Base-by-base conservation (phyloP, 2,888 invertebrate genomes). In the Stenodera caucasica region DNA sequence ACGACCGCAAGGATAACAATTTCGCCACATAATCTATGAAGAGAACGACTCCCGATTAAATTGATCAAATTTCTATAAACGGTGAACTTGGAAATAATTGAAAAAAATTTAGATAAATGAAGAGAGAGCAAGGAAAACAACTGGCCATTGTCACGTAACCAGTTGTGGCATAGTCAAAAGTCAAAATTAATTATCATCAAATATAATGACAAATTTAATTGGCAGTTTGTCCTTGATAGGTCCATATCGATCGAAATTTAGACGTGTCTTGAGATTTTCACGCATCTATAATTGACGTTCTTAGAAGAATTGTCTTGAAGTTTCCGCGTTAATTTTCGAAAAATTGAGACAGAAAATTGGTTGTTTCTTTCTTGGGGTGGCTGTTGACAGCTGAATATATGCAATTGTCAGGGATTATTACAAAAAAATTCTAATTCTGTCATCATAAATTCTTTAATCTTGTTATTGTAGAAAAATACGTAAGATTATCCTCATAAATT, bases 401-500 rank as follows among this genome's bases (percentile, higher is more conserved):
- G 33, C 5, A n/a, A 33, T 33, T 33, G 33, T 33, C 12, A 1
- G n/a, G 33, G 33, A n/a, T 33, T 33, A 33, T 33, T 33, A 33
- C 2, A 4, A 32, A 1, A 33, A n/a, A 12, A 33, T n/a, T 33
- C n/a, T 26, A 9, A 49, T 30, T 1, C 32, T 30, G 30, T 33
- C 51, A 30, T 30, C 53, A 29, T 30, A 30, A 53, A 53, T 53
- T 53, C 30, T 2, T 26, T 53, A 53, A 53, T 53, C 53, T n/a
- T 35, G 33, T 30, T 53, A 33, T 18, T 33, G 53, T 53, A 7
- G 1, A 33, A n/a, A 14, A 14, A 11, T 45, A 45, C 45, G 2
- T 26, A 29, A 55, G 58, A 52, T 62, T 58, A 62, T n/a, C 35
- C 53, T 30, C 21, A 62, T 62, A 62, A 62, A 62, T 62, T 62